phyloP scores from a whole-genome alignment of 2,113 vertebrate species.

The Callospermophilus lateralis region DNA sequence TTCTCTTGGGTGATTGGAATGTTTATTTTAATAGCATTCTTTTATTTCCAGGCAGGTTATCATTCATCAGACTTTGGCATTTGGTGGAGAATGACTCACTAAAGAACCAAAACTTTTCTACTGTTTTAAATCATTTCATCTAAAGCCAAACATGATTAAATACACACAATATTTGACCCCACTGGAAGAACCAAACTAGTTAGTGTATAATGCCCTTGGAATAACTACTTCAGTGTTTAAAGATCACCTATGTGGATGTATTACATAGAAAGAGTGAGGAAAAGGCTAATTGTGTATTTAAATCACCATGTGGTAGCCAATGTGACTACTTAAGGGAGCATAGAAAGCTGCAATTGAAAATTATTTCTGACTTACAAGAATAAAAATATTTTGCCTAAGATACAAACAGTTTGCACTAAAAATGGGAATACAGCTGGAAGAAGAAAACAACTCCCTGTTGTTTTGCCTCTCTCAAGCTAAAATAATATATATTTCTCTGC shows the following conservation, averaged over 20 bases:
- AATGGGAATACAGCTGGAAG: slow-evolving; percentile 19
- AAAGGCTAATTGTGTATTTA: slow-evolving; percentile 71
- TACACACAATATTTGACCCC: slow-evolving; percentile 63
- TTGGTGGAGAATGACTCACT: slow-evolving; percentile 52
- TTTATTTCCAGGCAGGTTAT: slow-evolving; percentile 64
- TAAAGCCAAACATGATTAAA: slow-evolving; percentile 69
- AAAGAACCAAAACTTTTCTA: slow-evolving; percentile 55
- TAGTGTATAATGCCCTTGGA: slow-evolving; percentile 67
- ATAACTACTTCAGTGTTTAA: slow-evolving; percentile 72
- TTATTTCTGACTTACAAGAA: slow-evolving; percentile 69
- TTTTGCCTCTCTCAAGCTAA: slow-evolving; percentile 62
- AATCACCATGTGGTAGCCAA: slow-evolving; percentile 33
- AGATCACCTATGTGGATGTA: slow-evolving; percentile 48
- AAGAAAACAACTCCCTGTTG: slow-evolving; percentile 47
- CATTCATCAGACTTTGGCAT: slow-evolving; percentile 67
- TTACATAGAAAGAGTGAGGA: slow-evolving; percentile 39
- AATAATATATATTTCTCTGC: too few relatives aligned
- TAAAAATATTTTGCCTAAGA: slow-evolving; percentile 60
- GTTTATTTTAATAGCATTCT: slow-evolving; percentile 65
- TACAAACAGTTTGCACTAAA: slow-evolving; percentile 28
- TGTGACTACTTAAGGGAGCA: slow-evolving; percentile 68
- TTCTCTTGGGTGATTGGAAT: slow-evolving; percentile 56
- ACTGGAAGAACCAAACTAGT: background rate
- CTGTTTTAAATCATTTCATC: slow-evolving; percentile 62
- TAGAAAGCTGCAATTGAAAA: slow-evolving; percentile 37